Conservation (phyloP, 2,113 vertebrate species). For the Grammomys dolichurus region DNA sequence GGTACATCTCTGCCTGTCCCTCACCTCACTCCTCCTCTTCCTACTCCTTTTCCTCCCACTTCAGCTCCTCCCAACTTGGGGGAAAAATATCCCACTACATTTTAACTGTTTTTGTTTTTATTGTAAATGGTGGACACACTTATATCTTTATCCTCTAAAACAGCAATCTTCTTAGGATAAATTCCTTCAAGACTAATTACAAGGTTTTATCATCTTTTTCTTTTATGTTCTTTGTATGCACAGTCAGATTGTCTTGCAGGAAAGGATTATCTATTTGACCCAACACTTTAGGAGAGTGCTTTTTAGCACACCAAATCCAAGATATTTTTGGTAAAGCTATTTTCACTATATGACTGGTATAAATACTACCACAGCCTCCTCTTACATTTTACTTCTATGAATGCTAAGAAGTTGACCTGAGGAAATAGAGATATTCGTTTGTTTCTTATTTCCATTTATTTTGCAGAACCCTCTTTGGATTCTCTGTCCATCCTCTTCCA, state of each 20-base stretch:
- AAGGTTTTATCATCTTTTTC: background rate
- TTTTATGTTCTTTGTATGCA: background rate
- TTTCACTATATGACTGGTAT: background rate
- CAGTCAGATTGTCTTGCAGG: background rate
- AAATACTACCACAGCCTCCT: background rate
- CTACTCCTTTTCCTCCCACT: too few species aligned
- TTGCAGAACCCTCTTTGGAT: background rate
- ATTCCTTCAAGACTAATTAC: conserved; percentile 9
- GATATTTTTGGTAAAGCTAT: background rate
- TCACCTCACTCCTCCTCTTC: too few species aligned
- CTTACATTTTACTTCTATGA: conserved; percentile 24
- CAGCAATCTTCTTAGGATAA: background rate
- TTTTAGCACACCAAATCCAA: background rate
- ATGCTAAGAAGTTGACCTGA: background rate
- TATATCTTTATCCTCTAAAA: background rate
- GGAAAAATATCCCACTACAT: too few species aligned
- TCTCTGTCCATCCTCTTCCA: background rate
- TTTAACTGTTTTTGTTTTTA: background rate
- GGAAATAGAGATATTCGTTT: background rate
- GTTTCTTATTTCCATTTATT: background rate
- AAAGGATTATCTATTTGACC: conserved; percentile 4
- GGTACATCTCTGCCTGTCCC: too few species aligned
- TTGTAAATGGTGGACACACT: background rate
- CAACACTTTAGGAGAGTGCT: background rate
- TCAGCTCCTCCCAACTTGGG: too few species aligned